These are phyloP conservation scores for Micrasema minimum DNA, from an alignment of 1,140 invertebrate genomes.

Conservation along the genomic window DNA sequence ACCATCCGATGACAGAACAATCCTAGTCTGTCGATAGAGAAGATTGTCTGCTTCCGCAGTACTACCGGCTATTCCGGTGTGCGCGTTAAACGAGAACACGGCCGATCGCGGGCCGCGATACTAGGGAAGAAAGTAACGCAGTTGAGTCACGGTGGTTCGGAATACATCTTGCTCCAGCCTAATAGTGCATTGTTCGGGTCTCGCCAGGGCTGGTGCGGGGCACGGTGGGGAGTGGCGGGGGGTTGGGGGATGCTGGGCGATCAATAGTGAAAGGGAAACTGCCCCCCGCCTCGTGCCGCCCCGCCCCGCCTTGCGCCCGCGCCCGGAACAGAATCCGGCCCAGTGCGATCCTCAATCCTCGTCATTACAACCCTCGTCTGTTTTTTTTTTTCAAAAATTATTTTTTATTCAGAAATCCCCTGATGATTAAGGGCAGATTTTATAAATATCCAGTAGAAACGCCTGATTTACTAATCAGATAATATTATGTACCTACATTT, in stretches of 20 bases:
- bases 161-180: too few species aligned
- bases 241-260: constrained; percentile 16
- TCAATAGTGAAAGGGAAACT: constrained; percentile 48
- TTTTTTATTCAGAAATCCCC: too few species aligned
- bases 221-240: background rate
- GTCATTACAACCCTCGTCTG: too few species aligned
- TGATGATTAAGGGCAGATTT: too few species aligned
- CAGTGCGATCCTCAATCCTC: background rate
- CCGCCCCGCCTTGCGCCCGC: background rate
- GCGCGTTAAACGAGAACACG: background rate
- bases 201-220: background rate
- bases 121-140: background rate
- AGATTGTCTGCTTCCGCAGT: too few species aligned
- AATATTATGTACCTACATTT: too few species aligned
- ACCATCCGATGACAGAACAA: too few species aligned
- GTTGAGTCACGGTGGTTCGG: background rate
- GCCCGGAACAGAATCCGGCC: background rate
- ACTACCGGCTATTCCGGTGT: too few species aligned
- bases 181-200: constrained; percentile 18
- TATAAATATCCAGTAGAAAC: too few species aligned
- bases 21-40: too few species aligned
- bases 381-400: too few species aligned
- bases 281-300: constrained; percentile 8
- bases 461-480: too few species aligned
- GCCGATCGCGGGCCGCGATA: background rate